Evolutionary conservation across 2,888 invertebrate genomes (phyloP).

Genomic region (Artemia sinica): DNA sequence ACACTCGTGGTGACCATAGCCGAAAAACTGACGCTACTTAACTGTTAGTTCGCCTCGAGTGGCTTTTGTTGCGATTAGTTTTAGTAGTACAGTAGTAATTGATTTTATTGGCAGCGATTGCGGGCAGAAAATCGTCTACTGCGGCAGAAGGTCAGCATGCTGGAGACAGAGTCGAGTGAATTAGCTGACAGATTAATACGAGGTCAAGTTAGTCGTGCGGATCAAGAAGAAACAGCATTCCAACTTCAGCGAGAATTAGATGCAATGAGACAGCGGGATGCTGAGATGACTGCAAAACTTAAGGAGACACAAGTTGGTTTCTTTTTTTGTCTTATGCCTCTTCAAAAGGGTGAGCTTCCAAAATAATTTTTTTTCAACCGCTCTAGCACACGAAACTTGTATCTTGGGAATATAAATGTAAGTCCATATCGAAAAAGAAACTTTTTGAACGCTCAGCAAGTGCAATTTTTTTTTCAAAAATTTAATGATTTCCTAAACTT

Average conservation of each 20-base stretch:
- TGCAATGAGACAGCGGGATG: slow-evolving; percentile 62
- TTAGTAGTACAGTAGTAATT: not conserved
- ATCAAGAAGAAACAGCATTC: slow-evolving; percentile 78
- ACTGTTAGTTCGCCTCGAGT: slow-evolving; percentile 13
- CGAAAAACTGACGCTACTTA: no score
- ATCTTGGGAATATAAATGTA: no score
- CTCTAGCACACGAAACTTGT: no score
- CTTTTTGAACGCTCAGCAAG: no score
- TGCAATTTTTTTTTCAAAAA: no score
- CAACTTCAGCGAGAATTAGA: slow-evolving; percentile 56
- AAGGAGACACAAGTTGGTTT: slow-evolving; percentile 81
- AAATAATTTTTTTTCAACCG: no score
- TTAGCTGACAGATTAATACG: slow-evolving; percentile 78
- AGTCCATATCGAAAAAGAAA: no score
- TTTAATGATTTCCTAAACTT: no score
- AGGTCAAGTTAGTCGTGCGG: slow-evolving; percentile 83
- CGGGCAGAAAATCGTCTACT: slow-evolving; percentile 87
- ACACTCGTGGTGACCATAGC: no score
- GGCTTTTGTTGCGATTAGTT: not conserved
- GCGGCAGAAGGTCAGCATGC: slow-evolving; percentile 80
- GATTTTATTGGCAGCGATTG: slow-evolving; percentile 39
- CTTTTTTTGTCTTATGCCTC: no score
- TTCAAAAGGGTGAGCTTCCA: no score
- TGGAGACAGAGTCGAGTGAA: slow-evolving; percentile 85
- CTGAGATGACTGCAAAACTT: slow-evolving; percentile 71